Evolutionary conservation across 2,113 vertebrate species (phyloP), one percentile per base, ranked within the genome.

Genomic region (Chrysemys picta): DNA sequence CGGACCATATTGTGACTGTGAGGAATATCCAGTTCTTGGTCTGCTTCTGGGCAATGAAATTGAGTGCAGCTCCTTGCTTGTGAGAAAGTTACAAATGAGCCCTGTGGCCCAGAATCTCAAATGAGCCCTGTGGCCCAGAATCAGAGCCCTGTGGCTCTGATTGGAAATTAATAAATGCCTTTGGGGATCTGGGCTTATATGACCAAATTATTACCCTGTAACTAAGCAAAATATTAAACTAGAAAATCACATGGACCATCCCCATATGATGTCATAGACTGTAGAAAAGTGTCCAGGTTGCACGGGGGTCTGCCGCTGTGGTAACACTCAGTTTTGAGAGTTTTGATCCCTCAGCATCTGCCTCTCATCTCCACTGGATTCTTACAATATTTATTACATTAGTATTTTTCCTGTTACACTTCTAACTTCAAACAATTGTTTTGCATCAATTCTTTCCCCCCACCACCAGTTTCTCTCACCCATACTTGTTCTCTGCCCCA

Each of bases 401-500:
- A 86, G 13, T 12, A 54, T 83, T 94, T 85, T 89, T 89, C 29
- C 49, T 90, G 12, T 93, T 83, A 83, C 35, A 3, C 31, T 88
- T 93, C 65, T 94, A 50, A 57, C 14, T 56, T 42, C 89, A 87
- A 42, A 31, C 84, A 49, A 91, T 65, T 91, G 22, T 19, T 93
- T 93, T 85, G 31, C 2, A 84, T 62, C 21, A 56, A 42, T 93
- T 95, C 62, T 93, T 22, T 56, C 85, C 79, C 80, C 79, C 45
- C 45, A 45, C 45, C 17, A 8, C 16, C 84, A 5, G 25, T 85
- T 80, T 84, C 11, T 31, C 27, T 89, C 38, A 59, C 57, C 57
- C 84, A 5, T 85, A 4, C 85, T 82, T 94, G 12, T 91, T 93
- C 38, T 84, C 87, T n/a, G 80, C 56, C 83, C 87, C 82, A 91